Evolutionary conservation across 2,797 vertebrate genomes (phyloP), one percentile per base, ranked within the genome.

Genomic region (Gymnoscopelus microlampas): DNA sequence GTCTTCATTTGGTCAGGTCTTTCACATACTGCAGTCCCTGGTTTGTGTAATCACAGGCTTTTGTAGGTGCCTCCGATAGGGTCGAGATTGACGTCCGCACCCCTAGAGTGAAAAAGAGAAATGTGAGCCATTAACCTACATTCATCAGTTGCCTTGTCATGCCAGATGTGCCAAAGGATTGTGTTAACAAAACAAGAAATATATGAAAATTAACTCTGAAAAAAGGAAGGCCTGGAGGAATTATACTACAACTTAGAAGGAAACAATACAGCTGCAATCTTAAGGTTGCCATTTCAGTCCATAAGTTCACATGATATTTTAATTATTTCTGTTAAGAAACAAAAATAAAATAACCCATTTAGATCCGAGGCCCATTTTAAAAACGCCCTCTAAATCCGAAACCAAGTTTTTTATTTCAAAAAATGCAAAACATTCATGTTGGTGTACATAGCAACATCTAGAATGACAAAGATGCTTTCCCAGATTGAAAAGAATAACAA

Each of bases 1-100:
- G 66, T 71, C 19, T 24, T 96, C 88, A 97, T 85, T 98, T 98
- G 78, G 86, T 53, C 4, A 94, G 93, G 7, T 96, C 92, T 78
- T 96, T 97, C 68, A 97, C 3, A 0, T 97, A 96, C 26, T 96
- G 94, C 89, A 96, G 79, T 70, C 95, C 92, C 71, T 96, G 90
- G 59, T 15, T 86, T 48, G 94, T 91, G 85, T 95, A 96, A 49
- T 95, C 93, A 51, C 82, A 78, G 68, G 89, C 91, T 84, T 88
- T 96, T 79, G 91, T 90, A 11, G 97, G 97, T 56, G 95, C 96
- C 7, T 90, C 91, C 0, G 97, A 99, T 70, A 99, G 91, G 23
- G 91, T 75, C 4, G 93, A 93, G 84, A 98, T 93, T 10, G 94
- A 89, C 14, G 73, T 89, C 75, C 93, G 92, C 57, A 99, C 94